phyloP scores from a whole-genome alignment of 2,797 vertebrate species.

The Premnoplex brunnescens region DNA sequence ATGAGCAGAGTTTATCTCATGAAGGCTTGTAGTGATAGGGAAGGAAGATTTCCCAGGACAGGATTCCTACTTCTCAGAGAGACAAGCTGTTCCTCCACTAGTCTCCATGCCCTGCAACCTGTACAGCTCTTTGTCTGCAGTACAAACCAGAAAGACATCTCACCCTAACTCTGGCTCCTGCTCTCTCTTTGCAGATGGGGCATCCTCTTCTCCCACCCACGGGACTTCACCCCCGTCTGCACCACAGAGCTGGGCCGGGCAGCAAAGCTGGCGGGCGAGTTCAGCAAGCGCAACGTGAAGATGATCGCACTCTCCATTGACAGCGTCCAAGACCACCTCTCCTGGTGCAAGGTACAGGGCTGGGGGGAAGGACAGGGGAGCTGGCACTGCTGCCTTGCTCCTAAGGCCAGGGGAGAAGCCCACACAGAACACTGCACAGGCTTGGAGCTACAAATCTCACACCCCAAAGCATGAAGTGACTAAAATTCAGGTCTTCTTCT shows the following conservation, averaged over 20 bases:
- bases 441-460: fast-evolving
- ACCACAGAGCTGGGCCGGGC: constrained; percentile 94
- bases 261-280: constrained; percentile 82
- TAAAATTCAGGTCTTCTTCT: neutral
- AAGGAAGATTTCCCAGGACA: neutral
- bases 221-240: constrained; percentile 95
- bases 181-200: constrained; percentile 85
- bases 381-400: neutral
- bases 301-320: constrained; percentile 96
- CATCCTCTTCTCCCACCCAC: constrained; percentile 94
- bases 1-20: neutral
- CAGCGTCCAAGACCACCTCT: constrained; percentile 88
- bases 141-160: neutral
- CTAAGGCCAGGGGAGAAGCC: neutral
- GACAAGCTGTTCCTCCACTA: neutral
- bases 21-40: neutral
- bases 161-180: neutral
- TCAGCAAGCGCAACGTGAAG: constrained; percentile 89
- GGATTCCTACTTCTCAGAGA: neutral
- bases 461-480: neutral
- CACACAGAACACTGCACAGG: neutral
- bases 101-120: fast-evolving
- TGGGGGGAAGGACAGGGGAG: fast-evolving
- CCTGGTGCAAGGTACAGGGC: constrained; percentile 90
- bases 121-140: neutral